Evolutionary conservation across 2,888 invertebrate genomes (phyloP), one percentile per base, ranked within the genome.

Genomic region (Caenorhabditis afra): DNA sequence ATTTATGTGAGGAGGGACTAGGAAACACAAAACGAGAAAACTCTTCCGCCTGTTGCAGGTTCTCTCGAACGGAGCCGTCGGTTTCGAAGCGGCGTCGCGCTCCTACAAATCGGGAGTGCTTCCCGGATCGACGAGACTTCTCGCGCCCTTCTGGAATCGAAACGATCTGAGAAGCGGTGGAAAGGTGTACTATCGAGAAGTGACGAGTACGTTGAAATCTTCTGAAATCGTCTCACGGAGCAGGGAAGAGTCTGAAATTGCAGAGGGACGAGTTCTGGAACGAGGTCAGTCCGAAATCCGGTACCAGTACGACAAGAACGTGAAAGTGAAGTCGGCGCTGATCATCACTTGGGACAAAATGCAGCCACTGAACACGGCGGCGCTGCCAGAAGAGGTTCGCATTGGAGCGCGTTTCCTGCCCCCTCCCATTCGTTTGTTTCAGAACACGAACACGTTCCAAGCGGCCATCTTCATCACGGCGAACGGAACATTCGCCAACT

Each of bases 391-490:
- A 22, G 88, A 89, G 55, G 84, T 85, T 52, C 20, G 52, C 39
- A n/a, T n/a, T n/a, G n/a, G n/a, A n/a, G n/a, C n/a, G n/a, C 23
- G 11, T 16, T 14, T 67, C 7, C 45, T 7, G 18, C 16, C 45
- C 7, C 22, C 2, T 11, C n/a, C 41, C 29, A 1, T 44, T 50
- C 11, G 4, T 12, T 39, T 20, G 3, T 8, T 58, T 44, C 68
- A 89, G 88, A 90, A 89, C 68, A 87, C 90, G 8, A 90, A 90
- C 80, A 90, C 88, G 23, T 89, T 90, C 83, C 90, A 90, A 87
- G 86, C 86, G 12, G 90, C 89, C 49, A 81, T 90, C 37, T 89
- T 90, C 81, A 81, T 84, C 29, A 90, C 90, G 20, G 84, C 81
- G 35, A 89, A 89, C 71, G 89, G 88, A 14, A 88, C 90, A 1